These are phyloP conservation scores for Riptortus pedestris DNA, from an alignment of 1,140 invertebrate species.

Conservation along the genomic window DNA sequence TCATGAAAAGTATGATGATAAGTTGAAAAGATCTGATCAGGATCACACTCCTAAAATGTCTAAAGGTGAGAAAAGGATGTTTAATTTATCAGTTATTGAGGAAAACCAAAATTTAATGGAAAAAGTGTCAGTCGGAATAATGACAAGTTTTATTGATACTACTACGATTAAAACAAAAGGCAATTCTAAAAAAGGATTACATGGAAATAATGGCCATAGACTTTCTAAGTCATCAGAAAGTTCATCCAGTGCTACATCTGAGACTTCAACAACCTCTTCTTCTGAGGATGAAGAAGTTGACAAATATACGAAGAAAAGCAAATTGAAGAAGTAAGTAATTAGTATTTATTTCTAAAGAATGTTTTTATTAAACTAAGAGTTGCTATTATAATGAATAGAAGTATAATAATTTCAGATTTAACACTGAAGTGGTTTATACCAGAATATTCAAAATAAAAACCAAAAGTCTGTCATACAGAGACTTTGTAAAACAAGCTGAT, in stretches of 20 bases:
- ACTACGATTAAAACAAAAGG: neutral
- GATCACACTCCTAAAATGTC: neutral
- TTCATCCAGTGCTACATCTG: neutral
- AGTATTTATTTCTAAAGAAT: no score
- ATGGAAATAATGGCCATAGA: neutral
- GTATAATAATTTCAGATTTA: no score
- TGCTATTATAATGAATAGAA: no score
- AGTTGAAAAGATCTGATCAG: neutral
- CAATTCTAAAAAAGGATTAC: neutral
- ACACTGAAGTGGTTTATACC: no score
- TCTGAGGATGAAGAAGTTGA: neutral
- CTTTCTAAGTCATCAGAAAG: neutral
- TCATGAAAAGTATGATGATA: neutral
- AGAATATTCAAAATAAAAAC: no score
- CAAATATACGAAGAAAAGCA: neutral
- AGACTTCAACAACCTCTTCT: neutral
- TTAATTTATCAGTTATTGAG: conserved; percentile 1
- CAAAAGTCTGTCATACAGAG: no score
- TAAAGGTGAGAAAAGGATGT: conserved; percentile 11
- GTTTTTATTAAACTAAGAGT: no score
- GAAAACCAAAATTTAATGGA: neutral
- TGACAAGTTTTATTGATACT: conserved; percentile 17
- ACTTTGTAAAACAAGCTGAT: no score
- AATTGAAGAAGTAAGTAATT: no score
- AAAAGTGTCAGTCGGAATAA: conserved; percentile 10